Evolutionary conservation across 2,888 invertebrate genomes (phyloP), one percentile per base, ranked within the genome.

Genomic region (Pandemis heparana): DNA sequence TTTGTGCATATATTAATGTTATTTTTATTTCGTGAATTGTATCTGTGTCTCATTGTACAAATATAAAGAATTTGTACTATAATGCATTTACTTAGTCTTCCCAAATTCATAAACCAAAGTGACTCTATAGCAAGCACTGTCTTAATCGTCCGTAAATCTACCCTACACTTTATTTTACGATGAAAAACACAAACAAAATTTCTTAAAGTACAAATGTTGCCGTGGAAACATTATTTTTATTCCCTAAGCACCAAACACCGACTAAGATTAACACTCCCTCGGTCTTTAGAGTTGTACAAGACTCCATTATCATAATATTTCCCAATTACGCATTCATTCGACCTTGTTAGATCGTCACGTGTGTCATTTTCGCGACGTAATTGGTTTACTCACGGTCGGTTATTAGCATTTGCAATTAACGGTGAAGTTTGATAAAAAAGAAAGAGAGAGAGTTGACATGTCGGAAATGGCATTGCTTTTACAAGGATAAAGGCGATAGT

Each of bases 281-380:
- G 16, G 39, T 62, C 81, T 79, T 32, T 79, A 80, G 80, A 80
- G 80, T 81, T 79, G 81, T 74, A 76, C 79, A 80, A 82, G 43
- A 23, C 63, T 79, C 82, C 81, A 83, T 85, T 87, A 85, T 86
- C 84, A 83, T 85, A 86, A 83, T 83, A 83, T 85, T 85, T 85
- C 81, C 81, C 85, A 88, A 88, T 86, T 84, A 87, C 83, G 79
- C 76, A 79, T 77, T 77, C 77, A 75, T 70, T 72, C 77, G 79
- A 77, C 82, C 81, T 83, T 82, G 80, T 62, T 66, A 70, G 43
- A 63, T 46, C 60, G 75, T 74, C 77, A 77, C 75, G 75, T 75
- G 69, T 60, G 69, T 60, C 51, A 39, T 66, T 62, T 53, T 76
- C 62, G 74, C 66, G 68, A 70, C 73, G 46, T 79, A 75, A 75